Evolutionary conservation across 1,140 invertebrate species (phyloP), one percentile per base, ranked within the genome.

Genomic region (Oryctes rhinoceros): DNA sequence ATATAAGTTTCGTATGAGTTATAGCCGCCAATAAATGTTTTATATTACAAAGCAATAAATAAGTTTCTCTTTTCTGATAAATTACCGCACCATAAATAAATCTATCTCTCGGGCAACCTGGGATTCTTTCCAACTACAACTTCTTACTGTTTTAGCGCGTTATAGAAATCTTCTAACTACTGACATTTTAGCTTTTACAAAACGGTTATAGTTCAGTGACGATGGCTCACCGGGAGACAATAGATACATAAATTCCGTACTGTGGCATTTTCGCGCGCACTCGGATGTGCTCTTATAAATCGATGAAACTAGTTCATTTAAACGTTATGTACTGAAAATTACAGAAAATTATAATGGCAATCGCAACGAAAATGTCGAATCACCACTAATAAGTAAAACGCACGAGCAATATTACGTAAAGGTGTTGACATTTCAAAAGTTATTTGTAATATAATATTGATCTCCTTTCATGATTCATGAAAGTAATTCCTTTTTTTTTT

Each of bases 121-220:
- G 13, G 3, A 62, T 62, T 7, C 53, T 62, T 5, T 62, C 53
- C 18, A 39, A 39, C n/a, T n/a, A n/a, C n/a, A 53, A 53, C 49
- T 53, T 53, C 20, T 62, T 62, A 15, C 53, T 20, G 5, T 62
- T 62, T 62, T 13, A 62, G 53, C 53, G 9, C 53, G 53, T 62
- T 62, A 15, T 62, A 62, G 53, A 62, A 62, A 62, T 62, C 53
- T 11, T 62, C 53, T 20, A 62, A 62, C 15, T 62, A 62, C 53
- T 62, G 53, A 62, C 53, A 62, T 62, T 62, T 62, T 5, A 62
- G 15, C 7, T 62, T 62, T 20, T 20, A 20, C 53, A 18, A 62
- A 62, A 62, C 53, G 53, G 53, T 62, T 62, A 62, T 62, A 62
- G 53, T 62, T 62, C 53, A 62, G 15, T 62, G 53, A 62, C 53